phyloP scores from a whole-genome alignment of 2,888 invertebrate species.

The Mythimna albipuncta region DNA sequence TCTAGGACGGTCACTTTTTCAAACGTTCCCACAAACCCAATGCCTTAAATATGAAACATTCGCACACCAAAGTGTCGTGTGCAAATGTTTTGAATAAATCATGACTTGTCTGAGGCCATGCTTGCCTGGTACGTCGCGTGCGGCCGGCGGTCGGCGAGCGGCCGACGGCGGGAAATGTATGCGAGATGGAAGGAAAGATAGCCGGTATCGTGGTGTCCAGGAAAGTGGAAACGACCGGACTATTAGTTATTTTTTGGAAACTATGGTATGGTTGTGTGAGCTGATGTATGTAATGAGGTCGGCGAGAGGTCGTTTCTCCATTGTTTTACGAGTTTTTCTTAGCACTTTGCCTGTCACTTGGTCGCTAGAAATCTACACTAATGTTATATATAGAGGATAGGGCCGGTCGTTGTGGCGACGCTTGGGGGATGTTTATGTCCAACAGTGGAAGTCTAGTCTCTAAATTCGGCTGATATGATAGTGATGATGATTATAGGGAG shows the following conservation, averaged over 20 bases:
- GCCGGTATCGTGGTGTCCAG: constrained; percentile 12
- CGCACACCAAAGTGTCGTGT: constrained; percentile 32
- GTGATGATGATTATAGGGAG: too few relatives aligned
- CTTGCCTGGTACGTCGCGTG: constrained; percentile 42
- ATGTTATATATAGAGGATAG: too few relatives aligned
- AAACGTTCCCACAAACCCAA: constrained; percentile 6
- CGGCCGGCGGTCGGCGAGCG: not conserved
- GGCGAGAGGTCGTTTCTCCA: not conserved
- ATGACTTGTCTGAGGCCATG: constrained; percentile 43
- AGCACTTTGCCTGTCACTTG: too few relatives aligned
- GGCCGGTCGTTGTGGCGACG: too few relatives aligned
- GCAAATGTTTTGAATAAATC: constrained; percentile 53
- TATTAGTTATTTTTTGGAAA: constrained; percentile 25
- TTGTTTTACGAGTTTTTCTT: not conserved
- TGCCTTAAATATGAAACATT: constrained; percentile 17
- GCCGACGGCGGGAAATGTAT: constrained; percentile 28
- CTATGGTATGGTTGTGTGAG: not conserved
- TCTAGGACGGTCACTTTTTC: too few relatives aligned
- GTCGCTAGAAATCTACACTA: too few relatives aligned
- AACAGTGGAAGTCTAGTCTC: too few relatives aligned
- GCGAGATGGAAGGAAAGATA: constrained; percentile 38
- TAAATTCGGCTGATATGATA: too few relatives aligned
- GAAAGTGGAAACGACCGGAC: constrained; percentile 22
- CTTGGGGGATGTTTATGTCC: too few relatives aligned
- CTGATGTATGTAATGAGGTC: constrained; percentile 8